Conservation (phyloP, 1,140 invertebrate genomes). For the Scaptomyza montana region DNA sequence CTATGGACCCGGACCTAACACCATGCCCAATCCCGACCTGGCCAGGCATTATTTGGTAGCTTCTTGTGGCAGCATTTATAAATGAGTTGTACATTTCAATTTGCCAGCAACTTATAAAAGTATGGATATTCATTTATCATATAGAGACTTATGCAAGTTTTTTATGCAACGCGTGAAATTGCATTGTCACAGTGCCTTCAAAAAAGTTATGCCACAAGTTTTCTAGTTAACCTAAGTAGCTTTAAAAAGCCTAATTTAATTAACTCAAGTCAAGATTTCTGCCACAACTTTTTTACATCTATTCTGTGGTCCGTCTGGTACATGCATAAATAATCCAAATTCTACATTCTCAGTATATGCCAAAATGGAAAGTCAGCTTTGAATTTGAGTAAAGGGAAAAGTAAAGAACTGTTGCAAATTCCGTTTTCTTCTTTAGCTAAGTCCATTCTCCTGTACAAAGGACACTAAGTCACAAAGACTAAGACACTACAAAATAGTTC, state of each 20-base stretch:
- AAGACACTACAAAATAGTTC: no score
- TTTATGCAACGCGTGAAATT: slow-evolving; percentile 43
- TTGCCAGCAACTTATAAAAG: slow-evolving; percentile 12
- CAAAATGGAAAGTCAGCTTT: slow-evolving; percentile 52
- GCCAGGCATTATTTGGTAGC: slow-evolving; percentile 39
- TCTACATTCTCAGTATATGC: slow-evolving; percentile 15
- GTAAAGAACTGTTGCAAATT: slow-evolving; percentile 3
- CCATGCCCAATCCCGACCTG: not conserved
- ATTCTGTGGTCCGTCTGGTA: slow-evolving; percentile 26
- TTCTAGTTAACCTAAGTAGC: slow-evolving; percentile 73
- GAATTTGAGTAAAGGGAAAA: not conserved
- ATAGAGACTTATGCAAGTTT: slow-evolving; percentile 13
- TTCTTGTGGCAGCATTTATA: slow-evolving; percentile 38
- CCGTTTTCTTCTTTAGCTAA: slow-evolving; percentile 34
- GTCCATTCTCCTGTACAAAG: slow-evolving; percentile 48
- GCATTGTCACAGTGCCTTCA: slow-evolving; percentile 14
- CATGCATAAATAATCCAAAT: slow-evolving; percentile 66
- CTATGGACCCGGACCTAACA: slow-evolving; percentile 35
- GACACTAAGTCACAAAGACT: not conserved
- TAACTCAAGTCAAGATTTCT: slow-evolving; percentile 63
- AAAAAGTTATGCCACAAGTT: slow-evolving; percentile 55
- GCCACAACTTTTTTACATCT: slow-evolving; percentile 15
- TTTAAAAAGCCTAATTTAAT: slow-evolving; percentile 71
- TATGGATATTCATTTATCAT: slow-evolving; percentile 23
- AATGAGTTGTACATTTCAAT: slow-evolving; percentile 54